Base-by-base conservation (phyloP, 2,113 vertebrate genomes). In the Esox niger region DNA sequence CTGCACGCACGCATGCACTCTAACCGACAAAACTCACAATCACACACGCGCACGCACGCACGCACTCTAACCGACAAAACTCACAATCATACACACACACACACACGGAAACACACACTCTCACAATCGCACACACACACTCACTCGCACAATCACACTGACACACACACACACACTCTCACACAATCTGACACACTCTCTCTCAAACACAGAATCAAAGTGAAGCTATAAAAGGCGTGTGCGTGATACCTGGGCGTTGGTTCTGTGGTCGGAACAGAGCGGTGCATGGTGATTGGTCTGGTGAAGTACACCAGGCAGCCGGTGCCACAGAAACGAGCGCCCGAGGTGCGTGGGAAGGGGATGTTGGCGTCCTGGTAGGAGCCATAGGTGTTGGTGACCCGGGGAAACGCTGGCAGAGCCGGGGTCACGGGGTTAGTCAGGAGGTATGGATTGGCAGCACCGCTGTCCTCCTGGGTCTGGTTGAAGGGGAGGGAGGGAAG, bases 351-450 rank as follows among this genome's bases (percentile, higher is more conserved):
- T 27, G 97, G 97, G 70, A 99, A 99, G 0, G 97, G 97, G 82
- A 98, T 95, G 82, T 99, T 99, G n/a, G 97, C 95, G 54, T 98
- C 97, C 89, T 99, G 97, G 71, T 98, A 99, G 13, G 97, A 98
- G 11, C 97, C 97, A 1, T 98, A 99, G 0, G 96, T 95, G 67
- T 98, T 98, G 82, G 93, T 93, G 74, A 95, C 97, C 0, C 97
- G 91, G 2, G 96, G 94, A 1, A 99, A 99, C 0, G 95, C 93
- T 26, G 94, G 95, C 68, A 98, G 87, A 1, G 95, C 89, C 0
- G 96, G 91, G 0, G 95, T 94, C 10, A 98, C 96, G 0, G 96
- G 94, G 84, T 94, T 96, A 2, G 93, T 92, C 64, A 96, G 79
- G 0, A 91, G 91, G 2, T 95, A 98, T 25, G 93, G 95, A 23